Evolutionary conservation across 2,888 invertebrate species (phyloP).

Genomic region (Macaria notata): DNA sequence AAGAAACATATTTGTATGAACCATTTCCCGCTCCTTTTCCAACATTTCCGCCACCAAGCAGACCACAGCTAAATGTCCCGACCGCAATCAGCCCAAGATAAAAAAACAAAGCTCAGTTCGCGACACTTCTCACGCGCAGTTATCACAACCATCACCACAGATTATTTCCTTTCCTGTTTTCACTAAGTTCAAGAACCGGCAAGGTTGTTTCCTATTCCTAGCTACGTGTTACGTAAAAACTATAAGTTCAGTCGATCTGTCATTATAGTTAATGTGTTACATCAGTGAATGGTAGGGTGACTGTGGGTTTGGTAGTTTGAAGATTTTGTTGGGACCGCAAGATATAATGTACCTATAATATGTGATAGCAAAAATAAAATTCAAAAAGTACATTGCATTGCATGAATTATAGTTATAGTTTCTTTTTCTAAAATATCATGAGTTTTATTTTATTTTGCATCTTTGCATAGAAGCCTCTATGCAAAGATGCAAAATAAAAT

Average conservation of each 20-base stretch:
- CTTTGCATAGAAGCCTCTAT: no score
- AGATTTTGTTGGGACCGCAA: neutral
- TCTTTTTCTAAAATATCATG: no score
- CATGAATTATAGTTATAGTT: no score
- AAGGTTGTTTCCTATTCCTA: conserved; percentile 27
- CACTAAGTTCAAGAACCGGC: conserved; percentile 21
- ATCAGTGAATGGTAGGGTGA: conserved; percentile 27
- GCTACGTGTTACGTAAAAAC: conserved; percentile 28
- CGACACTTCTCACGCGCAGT: conserved; percentile 9
- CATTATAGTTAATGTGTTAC: conserved; percentile 33
- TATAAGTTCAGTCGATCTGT: conserved; percentile 23
- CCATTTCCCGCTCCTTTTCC: no score
- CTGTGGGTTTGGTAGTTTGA: neutral
- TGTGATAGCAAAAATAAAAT: no score
- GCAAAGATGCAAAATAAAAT: no score
- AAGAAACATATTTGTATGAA: no score
- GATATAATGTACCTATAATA: no score
- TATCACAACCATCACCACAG: conserved; percentile 2
- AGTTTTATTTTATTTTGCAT: no score
- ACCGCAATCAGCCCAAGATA: neutral
- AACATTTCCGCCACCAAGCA: no score
- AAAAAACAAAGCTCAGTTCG: conserved; percentile 15
- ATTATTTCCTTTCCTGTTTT: conserved; percentile 19
- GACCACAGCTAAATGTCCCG: neutral
- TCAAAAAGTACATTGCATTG: no score